phyloP scores from a whole-genome alignment of 2,888 invertebrate species.

The Deilephila elpenor region DNA sequence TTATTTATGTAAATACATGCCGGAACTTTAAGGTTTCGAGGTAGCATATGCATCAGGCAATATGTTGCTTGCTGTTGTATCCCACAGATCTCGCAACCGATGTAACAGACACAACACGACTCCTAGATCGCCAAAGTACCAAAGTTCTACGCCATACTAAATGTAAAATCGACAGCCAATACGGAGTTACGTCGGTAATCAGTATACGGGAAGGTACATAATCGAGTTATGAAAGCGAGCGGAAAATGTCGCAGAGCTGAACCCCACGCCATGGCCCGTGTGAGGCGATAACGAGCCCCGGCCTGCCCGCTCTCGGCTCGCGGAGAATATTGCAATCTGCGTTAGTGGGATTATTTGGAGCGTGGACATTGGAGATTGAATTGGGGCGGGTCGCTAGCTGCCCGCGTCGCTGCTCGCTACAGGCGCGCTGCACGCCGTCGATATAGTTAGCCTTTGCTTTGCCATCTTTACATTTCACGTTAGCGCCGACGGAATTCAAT shows the following conservation, averaged over 20 bases:
- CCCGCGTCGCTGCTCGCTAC: background rate
- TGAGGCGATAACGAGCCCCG: background rate
- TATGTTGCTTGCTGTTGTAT: no score
- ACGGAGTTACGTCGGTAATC: background rate
- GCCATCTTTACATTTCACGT: constrained; percentile 11
- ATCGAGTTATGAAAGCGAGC: background rate
- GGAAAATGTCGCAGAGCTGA: constrained; percentile 8
- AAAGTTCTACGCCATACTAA: no score
- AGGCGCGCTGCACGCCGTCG: background rate
- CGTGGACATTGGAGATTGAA: constrained; percentile 22
- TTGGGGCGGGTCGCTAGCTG: background rate
- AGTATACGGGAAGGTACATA: background rate
- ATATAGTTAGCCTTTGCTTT: constrained; percentile 4
- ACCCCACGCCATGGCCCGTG: background rate
- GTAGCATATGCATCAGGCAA: no score
- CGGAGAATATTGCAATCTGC: background rate
- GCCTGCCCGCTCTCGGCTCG: background rate
- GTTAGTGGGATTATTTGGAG: constrained; percentile 25
- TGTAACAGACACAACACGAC: background rate
- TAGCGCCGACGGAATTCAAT: background rate
- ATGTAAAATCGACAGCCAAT: background rate
- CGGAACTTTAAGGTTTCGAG: no score
- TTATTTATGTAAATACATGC: no score
- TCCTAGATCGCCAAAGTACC: background rate
- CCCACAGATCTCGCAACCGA: no score